Conservation (phyloP, 2,888 invertebrate genomes). For the Meghimatium bilineatum region DNA sequence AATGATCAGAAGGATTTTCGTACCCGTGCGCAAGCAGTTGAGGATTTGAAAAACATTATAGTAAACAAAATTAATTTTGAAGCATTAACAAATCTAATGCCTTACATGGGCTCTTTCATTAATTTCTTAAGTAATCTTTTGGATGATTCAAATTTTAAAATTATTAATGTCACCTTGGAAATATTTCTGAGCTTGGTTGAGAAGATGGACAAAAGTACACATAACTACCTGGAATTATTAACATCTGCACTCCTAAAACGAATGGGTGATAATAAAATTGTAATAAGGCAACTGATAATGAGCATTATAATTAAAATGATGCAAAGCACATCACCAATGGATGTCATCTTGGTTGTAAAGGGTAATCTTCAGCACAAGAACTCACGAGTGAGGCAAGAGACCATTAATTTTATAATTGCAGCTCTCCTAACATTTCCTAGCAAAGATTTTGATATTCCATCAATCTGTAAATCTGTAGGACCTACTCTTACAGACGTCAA, state of each 20-base stretch:
- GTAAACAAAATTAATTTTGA: slow-evolving; percentile 67
- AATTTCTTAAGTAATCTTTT: slow-evolving; percentile 81
- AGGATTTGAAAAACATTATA: slow-evolving; percentile 81
- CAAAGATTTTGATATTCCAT: slow-evolving; percentile 83
- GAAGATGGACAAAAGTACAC: slow-evolving; percentile 75
- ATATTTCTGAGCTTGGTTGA: slow-evolving; percentile 78
- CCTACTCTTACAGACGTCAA: slow-evolving; percentile 82
- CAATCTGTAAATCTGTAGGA: slow-evolving; percentile 78
- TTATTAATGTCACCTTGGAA: slow-evolving; percentile 78
- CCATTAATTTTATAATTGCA: slow-evolving; percentile 86
- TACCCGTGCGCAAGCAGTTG: slow-evolving; percentile 80
- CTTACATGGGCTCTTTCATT: slow-evolving; percentile 82
- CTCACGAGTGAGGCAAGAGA: slow-evolving; percentile 84
- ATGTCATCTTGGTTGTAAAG: slow-evolving; percentile 80
- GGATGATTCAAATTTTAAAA: slow-evolving; percentile 82
- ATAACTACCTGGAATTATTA: slow-evolving; percentile 79
- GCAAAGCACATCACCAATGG: slow-evolving; percentile 79
- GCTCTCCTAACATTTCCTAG: slow-evolving; percentile 88
- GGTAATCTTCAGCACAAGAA: slow-evolving; percentile 78
- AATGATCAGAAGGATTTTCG: slow-evolving; percentile 81
- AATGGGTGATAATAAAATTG: slow-evolving; percentile 79
- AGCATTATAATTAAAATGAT: slow-evolving; percentile 79
- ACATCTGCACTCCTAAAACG: slow-evolving; percentile 77
- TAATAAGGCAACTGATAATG: slow-evolving; percentile 79
- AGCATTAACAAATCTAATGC: slow-evolving; percentile 78